Base-by-base conservation (phyloP, 2,797 vertebrate species). In the Rhodeus uyekii region DNA sequence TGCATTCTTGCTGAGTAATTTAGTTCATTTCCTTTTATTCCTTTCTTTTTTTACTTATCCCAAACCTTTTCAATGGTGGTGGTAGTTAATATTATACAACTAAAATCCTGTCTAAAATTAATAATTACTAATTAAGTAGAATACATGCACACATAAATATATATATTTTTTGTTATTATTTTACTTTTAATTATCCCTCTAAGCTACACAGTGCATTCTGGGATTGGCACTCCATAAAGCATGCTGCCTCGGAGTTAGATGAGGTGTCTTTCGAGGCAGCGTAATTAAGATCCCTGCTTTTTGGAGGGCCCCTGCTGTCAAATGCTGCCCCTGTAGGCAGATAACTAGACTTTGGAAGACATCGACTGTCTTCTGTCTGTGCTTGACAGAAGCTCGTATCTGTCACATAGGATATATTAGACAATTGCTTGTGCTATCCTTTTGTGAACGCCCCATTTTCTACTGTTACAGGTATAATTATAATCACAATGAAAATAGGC, bases 381-480 rank as follows among this genome's bases (percentile, higher is more conserved):
- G 71, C 13, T 55, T 55, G 32, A 74, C 34, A 74, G 60, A 74
- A 74, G 34, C 69, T 16, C 4, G 32, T 27, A 19, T 14, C 32
- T 39, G 44, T 81, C 69, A 64, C 34, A 0, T 50, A 29, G 8
- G 60, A 64, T 74, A 38, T 53, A 80, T 72, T 72, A 80, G 67
- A 71, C 78, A 72, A 58, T 71, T 79, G 76, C 48, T 69, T 68
- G 61, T 13, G 5, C 3, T 12, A 34, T 83, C 69, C 46, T 74
- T 81, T 78, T 78, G 55, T 81, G 32, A 19, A 38, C 68, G 16
- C 14, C n/a, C 24, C 58, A 78, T 79, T 81, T 79, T 67, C 78
- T 76, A 76, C 39, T 44, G 82, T 85, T 85, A 84, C 84, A 78
- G 68, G 75, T 81, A 83, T 87, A 67, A 83, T 83, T 85, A 78